phyloP scores from a whole-genome alignment of 2,113 vertebrate species.

The Poeciliopsis retropinna region DNA sequence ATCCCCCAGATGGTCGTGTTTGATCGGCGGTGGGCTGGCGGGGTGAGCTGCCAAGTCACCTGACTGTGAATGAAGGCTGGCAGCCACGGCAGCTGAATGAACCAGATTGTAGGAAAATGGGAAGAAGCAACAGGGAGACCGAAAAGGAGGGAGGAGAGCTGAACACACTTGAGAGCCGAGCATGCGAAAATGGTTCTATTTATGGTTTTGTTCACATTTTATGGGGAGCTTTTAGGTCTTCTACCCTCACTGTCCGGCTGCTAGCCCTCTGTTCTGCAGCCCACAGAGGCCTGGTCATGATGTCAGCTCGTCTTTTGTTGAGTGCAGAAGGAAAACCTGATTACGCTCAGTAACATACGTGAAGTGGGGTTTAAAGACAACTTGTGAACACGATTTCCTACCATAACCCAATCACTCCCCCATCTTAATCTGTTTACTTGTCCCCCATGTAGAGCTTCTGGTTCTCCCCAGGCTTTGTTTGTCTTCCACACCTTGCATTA shows the following conservation, averaged over 20 bases:
- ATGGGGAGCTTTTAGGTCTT: too few species aligned
- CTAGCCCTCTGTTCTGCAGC: neutral
- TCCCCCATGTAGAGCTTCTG: neutral
- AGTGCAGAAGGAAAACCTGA: conserved; percentile 29
- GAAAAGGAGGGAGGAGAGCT: neutral
- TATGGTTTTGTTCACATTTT: neutral
- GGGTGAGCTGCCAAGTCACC: conserved; percentile 17
- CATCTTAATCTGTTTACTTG: conserved; percentile 29
- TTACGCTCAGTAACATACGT: conserved; percentile 16
- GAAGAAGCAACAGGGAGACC: conserved; percentile 33
- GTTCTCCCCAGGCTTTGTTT: conserved; percentile 29
- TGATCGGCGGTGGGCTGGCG: conserved; percentile 28
- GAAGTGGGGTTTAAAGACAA: conserved; percentile 33
- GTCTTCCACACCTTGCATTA: conserved; percentile 5
- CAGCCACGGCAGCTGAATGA: too few species aligned
- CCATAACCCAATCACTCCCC: conserved; percentile 40
- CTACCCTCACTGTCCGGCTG: neutral
- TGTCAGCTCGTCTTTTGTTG: conserved; percentile 25
- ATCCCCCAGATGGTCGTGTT: conserved; percentile 55
- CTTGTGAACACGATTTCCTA: conserved; percentile 38
- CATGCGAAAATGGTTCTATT: neutral
- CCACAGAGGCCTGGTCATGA: conserved; percentile 20
- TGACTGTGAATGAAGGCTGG: neutral
- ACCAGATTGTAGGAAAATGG: too few species aligned
- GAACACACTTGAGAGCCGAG: neutral